A percentile compares a stretch with the other conserved stretches of the same genome.
phyloP scores from a whole-genome alignment of 2,113 vertebrate genomes.

The Chiloscyllium plagiosum region DNA sequence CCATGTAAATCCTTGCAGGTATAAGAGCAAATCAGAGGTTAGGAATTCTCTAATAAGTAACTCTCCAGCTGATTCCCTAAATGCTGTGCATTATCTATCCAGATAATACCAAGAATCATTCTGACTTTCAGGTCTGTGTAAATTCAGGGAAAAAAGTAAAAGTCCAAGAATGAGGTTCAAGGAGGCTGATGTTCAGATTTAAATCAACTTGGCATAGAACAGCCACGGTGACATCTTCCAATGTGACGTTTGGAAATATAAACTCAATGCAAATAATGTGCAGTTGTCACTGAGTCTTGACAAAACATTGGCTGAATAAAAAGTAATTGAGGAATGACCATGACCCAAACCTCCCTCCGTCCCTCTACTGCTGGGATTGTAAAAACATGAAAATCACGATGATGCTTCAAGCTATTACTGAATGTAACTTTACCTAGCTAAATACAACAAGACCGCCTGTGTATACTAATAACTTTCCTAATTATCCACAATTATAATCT shows the following conservation, averaged over 20 bases:
- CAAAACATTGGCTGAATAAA: background rate
- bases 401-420: background rate
- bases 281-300: background rate
- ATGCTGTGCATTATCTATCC: no score
- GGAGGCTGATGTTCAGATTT: background rate
- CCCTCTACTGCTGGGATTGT: background rate
- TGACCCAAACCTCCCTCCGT: background rate
- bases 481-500: conserved; percentile 10
- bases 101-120: background rate
- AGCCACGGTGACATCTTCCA: background rate
- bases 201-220: background rate
- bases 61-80: no score
- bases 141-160: background rate
- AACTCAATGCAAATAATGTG: background rate
- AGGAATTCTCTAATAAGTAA: no score
- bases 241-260: background rate
- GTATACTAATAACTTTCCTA: background rate
- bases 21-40: no score
- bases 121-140: background rate
- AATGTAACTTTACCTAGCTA: background rate
- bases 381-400: background rate
- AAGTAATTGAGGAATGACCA: background rate
- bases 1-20: no score
- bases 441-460: background rate
- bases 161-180: background rate